Evolutionary conservation across 2,888 invertebrate species (phyloP).

Genomic region (Palloptera scutellata): DNA sequence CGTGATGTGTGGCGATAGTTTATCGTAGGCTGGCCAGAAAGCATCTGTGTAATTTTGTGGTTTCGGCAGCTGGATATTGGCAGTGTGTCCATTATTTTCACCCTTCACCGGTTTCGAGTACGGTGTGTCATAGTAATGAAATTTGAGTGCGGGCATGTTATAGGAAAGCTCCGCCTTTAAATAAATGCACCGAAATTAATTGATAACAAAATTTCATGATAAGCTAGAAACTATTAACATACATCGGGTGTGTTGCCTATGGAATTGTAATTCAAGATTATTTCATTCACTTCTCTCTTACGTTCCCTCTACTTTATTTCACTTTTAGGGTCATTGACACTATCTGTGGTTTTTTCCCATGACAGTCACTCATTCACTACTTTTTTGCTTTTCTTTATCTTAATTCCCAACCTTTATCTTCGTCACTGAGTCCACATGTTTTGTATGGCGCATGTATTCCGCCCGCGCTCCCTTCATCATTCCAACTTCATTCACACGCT

Average conservation of each 20-base stretch:
- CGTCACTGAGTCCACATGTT: neutral
- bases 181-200: neutral
- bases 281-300: neutral
- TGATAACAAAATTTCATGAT: neutral
- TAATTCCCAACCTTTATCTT: neutral
- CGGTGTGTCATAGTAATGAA: conserved; percentile 35
- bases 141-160: conserved; percentile 30
- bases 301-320: too few relatives aligned
- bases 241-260: neutral
- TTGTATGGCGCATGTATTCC: too few relatives aligned
- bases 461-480: too few relatives aligned
- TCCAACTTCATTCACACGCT: too few relatives aligned
- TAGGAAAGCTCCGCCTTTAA: conserved; percentile 32
- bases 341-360: neutral
- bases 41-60: conserved; percentile 17
- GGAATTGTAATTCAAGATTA: neutral
- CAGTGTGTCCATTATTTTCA: conserved; percentile 42
- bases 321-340: too few relatives aligned
- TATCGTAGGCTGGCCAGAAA: conserved; percentile 32
- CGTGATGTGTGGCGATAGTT: conserved; percentile 27
- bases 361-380: neutral
- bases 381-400: neutral
- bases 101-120: conserved; percentile 22
- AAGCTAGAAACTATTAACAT: too few relatives aligned
- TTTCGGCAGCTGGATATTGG: conserved; percentile 36